A percentile compares a stretch with the other conserved stretches of the same genome.
Evolutionary conservation across 2,888 invertebrate genomes (phyloP).

Genomic region (Axea sp.): DNA sequence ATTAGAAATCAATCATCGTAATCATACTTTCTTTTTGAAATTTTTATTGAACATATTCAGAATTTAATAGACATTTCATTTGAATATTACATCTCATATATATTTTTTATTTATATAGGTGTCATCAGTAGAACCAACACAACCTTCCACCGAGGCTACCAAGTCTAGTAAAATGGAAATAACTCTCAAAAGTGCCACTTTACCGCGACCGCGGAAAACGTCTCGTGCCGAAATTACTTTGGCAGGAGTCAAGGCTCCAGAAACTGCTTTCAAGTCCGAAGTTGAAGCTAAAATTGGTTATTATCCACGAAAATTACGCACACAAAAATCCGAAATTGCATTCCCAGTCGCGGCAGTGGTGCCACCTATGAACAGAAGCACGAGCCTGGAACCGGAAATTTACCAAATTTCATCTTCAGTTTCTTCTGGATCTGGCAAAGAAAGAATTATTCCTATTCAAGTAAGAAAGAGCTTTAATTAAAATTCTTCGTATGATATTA

Average conservation of each 20-base stretch:
- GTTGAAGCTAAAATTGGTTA: slow-evolving; percentile 75
- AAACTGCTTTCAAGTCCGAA: slow-evolving; percentile 73
- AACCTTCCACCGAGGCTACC: slow-evolving; percentile 67
- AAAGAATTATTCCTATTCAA: slow-evolving; percentile 85
- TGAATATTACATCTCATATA: background rate
- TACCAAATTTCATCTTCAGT: slow-evolving; percentile 61
- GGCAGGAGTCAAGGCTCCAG: slow-evolving; percentile 78
- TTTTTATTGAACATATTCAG: too few species aligned
- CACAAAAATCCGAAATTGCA: slow-evolving; percentile 82
- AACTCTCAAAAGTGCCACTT: slow-evolving; percentile 84
- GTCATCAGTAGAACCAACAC: slow-evolving; percentile 58
- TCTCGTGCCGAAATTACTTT: slow-evolving; percentile 84
- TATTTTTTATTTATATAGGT: slow-evolving; percentile 55
- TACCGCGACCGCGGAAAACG: slow-evolving; percentile 83
- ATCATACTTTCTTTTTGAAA: too few species aligned
- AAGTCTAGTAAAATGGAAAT: slow-evolving; percentile 85
- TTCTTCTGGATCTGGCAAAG: slow-evolving; percentile 78
- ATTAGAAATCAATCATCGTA: too few species aligned
- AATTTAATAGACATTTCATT: background rate
- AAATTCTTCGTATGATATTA: too few species aligned
- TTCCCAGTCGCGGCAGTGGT: slow-evolving; percentile 81
- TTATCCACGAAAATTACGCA: slow-evolving; percentile 78
- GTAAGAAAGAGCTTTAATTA: slow-evolving; percentile 56
- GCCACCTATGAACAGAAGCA: slow-evolving; percentile 79
- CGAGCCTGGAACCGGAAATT: slow-evolving; percentile 81